Evolutionary conservation across 92 coral and sea anemone species (phyloP), one percentile per base, ranked within the genome.

Genomic region (Actinostola sp.): DNA sequence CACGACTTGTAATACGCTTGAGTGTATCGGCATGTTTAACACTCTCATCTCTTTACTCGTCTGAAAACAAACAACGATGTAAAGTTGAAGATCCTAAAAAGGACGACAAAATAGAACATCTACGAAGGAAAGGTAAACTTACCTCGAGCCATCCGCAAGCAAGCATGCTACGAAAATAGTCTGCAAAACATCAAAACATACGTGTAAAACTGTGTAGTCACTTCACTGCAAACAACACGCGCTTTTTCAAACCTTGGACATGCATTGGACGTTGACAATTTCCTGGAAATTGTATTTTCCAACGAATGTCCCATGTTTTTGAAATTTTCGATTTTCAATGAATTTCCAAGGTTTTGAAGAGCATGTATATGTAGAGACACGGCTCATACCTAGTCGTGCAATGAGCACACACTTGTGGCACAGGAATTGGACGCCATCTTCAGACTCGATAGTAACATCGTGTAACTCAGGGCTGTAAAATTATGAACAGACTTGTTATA

Each of bases 91-190:
- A 53, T 12, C 21, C 24, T 13, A 13, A 53, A 11, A 42, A 42
- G 1, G 48, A 17, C 11, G 17, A 17, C 11, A 42, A 42, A 12
- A 42, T 10, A 0, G 17, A 42, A 0, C 14, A 42, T 11, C 14
- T n/a, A n/a, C n/a, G n/a, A n/a, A n/a, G n/a, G 84, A 8, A 31
- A 20, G 7, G 2, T 8, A 35, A 39, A 10, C 24, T 35, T 87
- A 93, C 98, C 97, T 93, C 98, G 29, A 88, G 70, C 98, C 98
- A 93, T 16, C 90, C 94, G 43, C 92, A 79, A 39, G 94, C 89
- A 62, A 88, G 70, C 98, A 93, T 93, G 67, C 90, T 85, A 77
- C 89, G 90, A 63, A 93, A 93, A 75, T 93, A 93, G 44, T 93
- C 98, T 93, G 80, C 44, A 66, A 8, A 21, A 24, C 61, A 53